Conservation (phyloP, 2,888 invertebrate genomes). For the Thera britannica region DNA sequence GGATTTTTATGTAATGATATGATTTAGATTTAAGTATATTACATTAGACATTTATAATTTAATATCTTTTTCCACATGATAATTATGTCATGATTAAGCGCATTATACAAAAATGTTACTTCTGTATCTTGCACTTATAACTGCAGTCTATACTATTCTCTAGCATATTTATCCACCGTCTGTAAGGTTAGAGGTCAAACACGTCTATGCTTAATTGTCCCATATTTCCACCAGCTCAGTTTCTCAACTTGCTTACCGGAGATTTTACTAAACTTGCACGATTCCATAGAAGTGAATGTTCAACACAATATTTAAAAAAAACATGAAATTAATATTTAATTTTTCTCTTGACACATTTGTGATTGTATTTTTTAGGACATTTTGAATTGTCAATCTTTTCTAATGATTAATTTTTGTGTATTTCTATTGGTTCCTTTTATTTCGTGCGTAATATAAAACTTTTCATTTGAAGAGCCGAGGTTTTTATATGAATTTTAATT, state of each 20-base stretch:
- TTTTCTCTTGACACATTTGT: no score
- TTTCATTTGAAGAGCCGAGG: background rate
- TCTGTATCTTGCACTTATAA: conserved; percentile 6
- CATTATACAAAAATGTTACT: no score
- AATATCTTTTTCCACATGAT: no score
- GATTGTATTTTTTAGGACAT: no score
- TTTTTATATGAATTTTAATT: background rate
- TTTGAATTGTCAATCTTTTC: no score
- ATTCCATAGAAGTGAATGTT: conserved; percentile 8
- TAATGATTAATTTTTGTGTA: no score
- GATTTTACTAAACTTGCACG: conserved; percentile 27
- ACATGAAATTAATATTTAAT: no score
- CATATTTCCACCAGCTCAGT: conserved; percentile 34
- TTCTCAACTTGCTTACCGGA: conserved; percentile 21
- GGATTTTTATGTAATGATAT: no score
- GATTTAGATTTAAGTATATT: no score
- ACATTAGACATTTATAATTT: no score
- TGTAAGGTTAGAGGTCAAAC: conserved; percentile 37
- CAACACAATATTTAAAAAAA: conserved; percentile 1
- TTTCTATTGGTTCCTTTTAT: no score
- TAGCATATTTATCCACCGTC: conserved; percentile 7
- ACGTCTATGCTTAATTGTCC: conserved; percentile 40
- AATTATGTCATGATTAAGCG: no score
- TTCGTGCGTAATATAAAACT: background rate
- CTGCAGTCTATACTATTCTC: background rate